Base-by-base conservation (phyloP, 1,140 invertebrate species). In the Dufourea novaeangliae region DNA sequence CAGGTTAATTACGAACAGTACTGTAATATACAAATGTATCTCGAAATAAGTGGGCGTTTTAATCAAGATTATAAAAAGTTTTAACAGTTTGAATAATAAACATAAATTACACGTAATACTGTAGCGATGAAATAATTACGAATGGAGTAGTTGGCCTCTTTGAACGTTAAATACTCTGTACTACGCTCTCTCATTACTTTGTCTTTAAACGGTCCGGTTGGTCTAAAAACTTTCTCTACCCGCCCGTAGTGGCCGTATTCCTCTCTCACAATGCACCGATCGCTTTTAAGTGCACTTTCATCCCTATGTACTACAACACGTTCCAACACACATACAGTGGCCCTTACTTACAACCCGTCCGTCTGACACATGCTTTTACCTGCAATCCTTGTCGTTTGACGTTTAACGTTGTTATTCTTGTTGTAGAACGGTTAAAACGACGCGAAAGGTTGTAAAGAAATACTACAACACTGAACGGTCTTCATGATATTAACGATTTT, bases 211-310 rank as follows among this genome's bases (percentile, higher is more conserved):
- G 46, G 46, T 50, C 17, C 46, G 46, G 46, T 50, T 7, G 46
- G 20, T 50, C n/a, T 17, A 50, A 50, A n/a, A 50, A 50, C 20
- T 50, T 50, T 50, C n/a, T 50, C 46, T 50, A n/a, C 46, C 8
- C 46, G 46, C 20, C n/a, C n/a, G 20, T n/a, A 50, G 46, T 50
- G 46, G 46, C 46, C n/a, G 17, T 50, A 50, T 50, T 50, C n/a
- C 46, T 50, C 46, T 50, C 46, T 50, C 20, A 50, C 46, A 50
- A 50, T 50, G 46, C 46, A n/a, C 20, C n/a, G 46, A 50, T 50
- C 46, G 46, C 46, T 50, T 50, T 50, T 50, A 50, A 50, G 46
- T n/a, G 46, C 46, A 50, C 46, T 50, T 50, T 50, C 46, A 50
- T 50, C 46, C 46, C 46, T n/a, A n/a, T n/a, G 46, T 17, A n/a